A percentile compares a stretch with the other conserved stretches of the same genome.
These are phyloP conservation scores for Calyptommatus sinebrachiatus DNA, from an alignment of 2,113 vertebrate species.

Conservation along the genomic window DNA sequence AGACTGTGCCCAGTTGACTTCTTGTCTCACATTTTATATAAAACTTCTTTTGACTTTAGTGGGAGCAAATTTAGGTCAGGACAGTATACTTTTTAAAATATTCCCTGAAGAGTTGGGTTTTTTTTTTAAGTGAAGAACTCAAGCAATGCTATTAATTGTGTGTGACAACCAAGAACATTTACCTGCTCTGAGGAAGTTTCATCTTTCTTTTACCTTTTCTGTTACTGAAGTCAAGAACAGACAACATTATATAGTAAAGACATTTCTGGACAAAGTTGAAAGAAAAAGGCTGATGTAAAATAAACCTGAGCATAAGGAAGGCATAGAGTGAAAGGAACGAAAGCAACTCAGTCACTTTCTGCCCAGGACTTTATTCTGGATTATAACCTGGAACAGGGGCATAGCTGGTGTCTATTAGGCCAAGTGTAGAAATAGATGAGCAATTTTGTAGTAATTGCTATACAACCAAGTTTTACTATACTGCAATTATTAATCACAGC, in stretches of 20 bases:
- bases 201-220: slow-evolving; percentile 6
- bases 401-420: no score
- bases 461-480: no score
- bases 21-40: slow-evolving; percentile 1
- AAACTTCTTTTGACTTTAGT: slow-evolving; percentile 2
- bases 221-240: not conserved
- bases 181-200: slow-evolving; percentile 1
- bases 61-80: slow-evolving; percentile 10
- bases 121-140: slow-evolving; percentile 12
- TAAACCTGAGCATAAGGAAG: not conserved
- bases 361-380: no score
- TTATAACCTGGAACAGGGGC: no score
- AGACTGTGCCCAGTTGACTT: not conserved
- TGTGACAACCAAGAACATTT: slow-evolving; percentile 16
- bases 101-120: slow-evolving; percentile 2
- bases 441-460: no score
- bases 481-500: no score
- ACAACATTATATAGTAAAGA: not conserved
- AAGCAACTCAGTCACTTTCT: no score
- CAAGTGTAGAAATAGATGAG: no score
- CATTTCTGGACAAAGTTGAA: not conserved
- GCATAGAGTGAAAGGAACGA: not conserved
- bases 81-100: slow-evolving; percentile 2
- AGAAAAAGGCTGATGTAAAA: not conserved
- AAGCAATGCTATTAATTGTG: slow-evolving; percentile 13